Conservation (phyloP, 2,888 invertebrate species). For the Drosophila peninsularis region DNA sequence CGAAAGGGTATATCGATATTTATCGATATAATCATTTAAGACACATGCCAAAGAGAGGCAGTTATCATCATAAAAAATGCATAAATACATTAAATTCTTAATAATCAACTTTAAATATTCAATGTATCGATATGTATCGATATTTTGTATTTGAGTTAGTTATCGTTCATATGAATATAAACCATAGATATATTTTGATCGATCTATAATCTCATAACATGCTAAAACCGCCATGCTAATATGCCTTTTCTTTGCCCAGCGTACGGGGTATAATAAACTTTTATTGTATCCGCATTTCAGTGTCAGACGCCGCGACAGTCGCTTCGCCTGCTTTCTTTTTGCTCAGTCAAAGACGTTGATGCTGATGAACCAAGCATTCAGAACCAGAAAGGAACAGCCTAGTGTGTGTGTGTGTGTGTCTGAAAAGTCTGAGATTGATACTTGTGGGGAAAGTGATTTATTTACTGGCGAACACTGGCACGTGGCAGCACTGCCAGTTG, state of each 20-base stretch:
- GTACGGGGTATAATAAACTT: slow-evolving; percentile 55
- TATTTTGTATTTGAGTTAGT: background rate
- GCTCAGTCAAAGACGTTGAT: slow-evolving; percentile 14
- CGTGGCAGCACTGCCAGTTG: slow-evolving; percentile 46
- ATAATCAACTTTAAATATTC: background rate
- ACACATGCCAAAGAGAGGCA: too few species aligned
- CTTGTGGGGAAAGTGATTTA: slow-evolving; percentile 78
- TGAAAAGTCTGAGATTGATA: slow-evolving; percentile 72
- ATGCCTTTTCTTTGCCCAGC: background rate
- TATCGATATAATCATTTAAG: too few species aligned
- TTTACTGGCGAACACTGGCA: slow-evolving; percentile 55
- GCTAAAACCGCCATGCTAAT: background rate
- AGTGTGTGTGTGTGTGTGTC: slow-evolving; percentile 17
- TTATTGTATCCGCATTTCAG: slow-evolving; percentile 80
- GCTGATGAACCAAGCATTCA: slow-evolving; percentile 16
- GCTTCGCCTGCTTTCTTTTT: slow-evolving; percentile 50
- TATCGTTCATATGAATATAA: too few species aligned
- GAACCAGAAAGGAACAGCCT: slow-evolving; percentile 23
- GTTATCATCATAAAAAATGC: too few species aligned
- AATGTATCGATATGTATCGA: background rate
- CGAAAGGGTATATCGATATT: too few species aligned
- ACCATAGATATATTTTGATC: background rate
- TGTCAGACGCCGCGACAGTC: slow-evolving; percentile 63
- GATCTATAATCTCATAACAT: background rate
- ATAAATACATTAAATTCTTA: too few species aligned